Evolutionary conservation across 2,113 vertebrate species (phyloP).

Genomic region (Cheilinus undulatus): DNA sequence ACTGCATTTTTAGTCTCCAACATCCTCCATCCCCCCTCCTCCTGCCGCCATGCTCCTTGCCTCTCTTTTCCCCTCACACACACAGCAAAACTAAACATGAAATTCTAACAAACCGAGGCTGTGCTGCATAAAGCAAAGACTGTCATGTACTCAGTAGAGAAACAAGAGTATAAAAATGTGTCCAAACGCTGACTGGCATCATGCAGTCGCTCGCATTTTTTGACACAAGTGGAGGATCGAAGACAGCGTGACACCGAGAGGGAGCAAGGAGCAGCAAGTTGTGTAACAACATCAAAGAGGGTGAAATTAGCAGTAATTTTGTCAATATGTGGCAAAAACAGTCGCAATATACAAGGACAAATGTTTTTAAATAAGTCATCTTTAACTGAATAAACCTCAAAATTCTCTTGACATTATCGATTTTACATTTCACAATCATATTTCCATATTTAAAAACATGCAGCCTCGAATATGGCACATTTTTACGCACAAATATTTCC

Average conservation of each 20-base stretch:
- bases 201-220: constrained; percentile 43
- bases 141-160: constrained; percentile 39
- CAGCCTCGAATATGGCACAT: no score
- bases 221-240: constrained; percentile 53
- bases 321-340: background rate
- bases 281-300: constrained; percentile 34
- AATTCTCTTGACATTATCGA: background rate
- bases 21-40: constrained; percentile 17
- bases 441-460: no score
- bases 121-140: constrained; percentile 2
- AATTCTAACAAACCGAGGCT: constrained; percentile 33
- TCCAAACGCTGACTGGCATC: background rate
- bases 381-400: constrained; percentile 16
- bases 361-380: constrained; percentile 8
- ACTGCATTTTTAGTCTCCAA: constrained; percentile 31
- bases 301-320: background rate
- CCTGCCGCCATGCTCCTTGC: constrained; percentile 65
- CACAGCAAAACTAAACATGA: constrained; percentile 64
- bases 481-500: constrained; percentile 1
- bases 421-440: background rate
- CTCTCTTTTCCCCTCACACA: background rate
- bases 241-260: constrained; percentile 41
- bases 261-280: constrained; percentile 40
- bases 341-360: background rate
- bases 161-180: constrained; percentile 63